A percentile compares a stretch with the other conserved stretches of the same genome.
Conservation (phyloP, 2,888 invertebrate genomes). For the Erebia ligea region DNA sequence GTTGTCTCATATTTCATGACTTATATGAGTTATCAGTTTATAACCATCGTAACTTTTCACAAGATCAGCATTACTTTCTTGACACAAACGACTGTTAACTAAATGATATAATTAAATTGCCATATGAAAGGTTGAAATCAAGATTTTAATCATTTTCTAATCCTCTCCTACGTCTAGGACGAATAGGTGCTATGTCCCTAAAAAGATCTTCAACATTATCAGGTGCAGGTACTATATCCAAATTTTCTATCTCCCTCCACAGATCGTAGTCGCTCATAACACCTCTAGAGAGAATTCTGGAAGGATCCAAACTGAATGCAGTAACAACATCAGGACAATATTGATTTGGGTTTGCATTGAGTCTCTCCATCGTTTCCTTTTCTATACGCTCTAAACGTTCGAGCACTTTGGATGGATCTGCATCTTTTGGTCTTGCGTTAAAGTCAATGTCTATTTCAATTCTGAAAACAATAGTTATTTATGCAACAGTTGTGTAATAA, state of each 20-base stretch:
- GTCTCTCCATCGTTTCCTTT: conserved; percentile 66
- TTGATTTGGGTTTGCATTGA: conserved; percentile 44
- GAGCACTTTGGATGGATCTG: conserved; percentile 63
- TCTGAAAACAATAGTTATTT: conserved; percentile 49
- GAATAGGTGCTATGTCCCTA: conserved; percentile 28
- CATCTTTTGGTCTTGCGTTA: conserved; percentile 54
- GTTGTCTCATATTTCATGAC: no score
- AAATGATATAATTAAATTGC: not conserved
- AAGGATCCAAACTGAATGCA: conserved; percentile 26
- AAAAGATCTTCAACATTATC: conserved; percentile 39
- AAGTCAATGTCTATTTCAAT: conserved; percentile 73
- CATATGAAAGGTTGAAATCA: not conserved
- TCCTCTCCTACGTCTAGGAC: conserved; percentile 9
- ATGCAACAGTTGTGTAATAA: no score
- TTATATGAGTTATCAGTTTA: no score
- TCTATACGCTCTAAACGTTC: conserved; percentile 73
- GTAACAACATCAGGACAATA: not conserved
- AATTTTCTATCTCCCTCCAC: conserved; percentile 44
- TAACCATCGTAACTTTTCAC: not conserved
- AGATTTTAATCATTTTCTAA: conserved; percentile 25
- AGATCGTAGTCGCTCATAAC: conserved; percentile 39
- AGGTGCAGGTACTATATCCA: conserved; percentile 35
- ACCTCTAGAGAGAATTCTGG: conserved; percentile 38
- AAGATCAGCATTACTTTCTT: not conserved
- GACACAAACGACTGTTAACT: not conserved